Base-by-base conservation (phyloP, 2,113 vertebrate genomes). In the Axis porcinus region DNA sequence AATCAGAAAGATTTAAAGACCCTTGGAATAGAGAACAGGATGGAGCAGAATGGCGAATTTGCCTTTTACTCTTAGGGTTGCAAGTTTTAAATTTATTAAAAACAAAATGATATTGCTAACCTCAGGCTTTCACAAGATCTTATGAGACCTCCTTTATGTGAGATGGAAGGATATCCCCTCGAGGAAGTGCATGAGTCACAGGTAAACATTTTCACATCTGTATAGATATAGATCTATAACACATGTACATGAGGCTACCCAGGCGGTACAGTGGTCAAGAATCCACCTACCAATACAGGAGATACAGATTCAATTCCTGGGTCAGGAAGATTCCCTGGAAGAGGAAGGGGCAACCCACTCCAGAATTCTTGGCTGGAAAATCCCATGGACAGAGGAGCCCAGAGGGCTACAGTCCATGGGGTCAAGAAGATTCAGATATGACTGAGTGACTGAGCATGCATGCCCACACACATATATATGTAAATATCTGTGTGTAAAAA, bases 1-100 rank as follows among this genome's bases (percentile, higher is more conserved):
- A 40, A 88, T 96, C 78, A 97, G 96, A 97, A 98, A 96, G 28
- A 97, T 96, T 94, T 96, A 82, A 97, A 97, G 47, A 92, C 28
- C 9, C 33, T 84, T 64, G 17, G 43, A 33, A 45, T 1, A 64
- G 84, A 55, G 6, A 36, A 54, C 78, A 82, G 19, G 30, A 23
- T 54, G 33, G 62, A 70, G 83, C 58, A 85, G 83, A 60, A 60
- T 1, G 7, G 40, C 90, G 0, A 4, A 76, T 93, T 88, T 86
- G 27, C 78, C 88, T 96, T 86, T 90, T 3, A 4, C 23, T 97
- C 64, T 64, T 11, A 96, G 70, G 47, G 27, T 74, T 58, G 57
- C 0, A 45, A 43, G 28, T 91, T 95, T 97, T 16, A 95, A 93
- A 96, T 84, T 86, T 82, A 57, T 43, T 93, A 94, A 79, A 13